These are phyloP conservation scores for Protonibea diacanthus DNA, from an alignment of 2,797 vertebrate genomes.

Conservation along the genomic window DNA sequence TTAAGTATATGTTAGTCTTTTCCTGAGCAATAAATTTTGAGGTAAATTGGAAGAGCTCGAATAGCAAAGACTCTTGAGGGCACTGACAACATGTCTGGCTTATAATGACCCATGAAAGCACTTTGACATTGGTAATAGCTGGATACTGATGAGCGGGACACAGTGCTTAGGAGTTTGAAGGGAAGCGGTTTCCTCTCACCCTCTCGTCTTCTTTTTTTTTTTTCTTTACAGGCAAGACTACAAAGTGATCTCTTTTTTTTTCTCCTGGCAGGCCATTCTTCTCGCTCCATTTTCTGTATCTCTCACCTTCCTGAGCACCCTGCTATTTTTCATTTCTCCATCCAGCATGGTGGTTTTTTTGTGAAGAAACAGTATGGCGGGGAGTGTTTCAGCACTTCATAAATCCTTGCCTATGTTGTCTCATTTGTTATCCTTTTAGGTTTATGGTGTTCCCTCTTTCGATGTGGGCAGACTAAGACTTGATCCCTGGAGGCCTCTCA, in stretches of 20 bases:
- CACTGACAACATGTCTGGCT: slow-evolving; percentile 76
- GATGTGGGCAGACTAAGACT: slow-evolving; percentile 65
- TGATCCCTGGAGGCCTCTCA: slow-evolving; percentile 58
- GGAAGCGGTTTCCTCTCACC: slow-evolving; percentile 53
- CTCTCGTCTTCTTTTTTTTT: not conserved
- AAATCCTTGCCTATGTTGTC: slow-evolving; percentile 76
- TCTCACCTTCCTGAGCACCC: slow-evolving; percentile 65
- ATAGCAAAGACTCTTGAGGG: slow-evolving; percentile 64
- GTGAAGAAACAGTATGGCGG: slow-evolving; percentile 54
- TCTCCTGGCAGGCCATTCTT: slow-evolving; percentile 58
- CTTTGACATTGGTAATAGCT: slow-evolving; percentile 72
- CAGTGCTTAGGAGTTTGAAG: slow-evolving; percentile 48
- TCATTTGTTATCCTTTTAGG: slow-evolving; percentile 78
- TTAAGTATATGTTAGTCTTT: slow-evolving; percentile 77
- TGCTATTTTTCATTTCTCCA: slow-evolving; percentile 72
- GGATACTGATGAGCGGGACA: slow-evolving; percentile 64
- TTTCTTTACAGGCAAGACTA: slow-evolving; percentile 32
- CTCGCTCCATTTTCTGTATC: slow-evolving; percentile 64
- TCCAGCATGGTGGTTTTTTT: slow-evolving; percentile 36
- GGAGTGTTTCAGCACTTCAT: slow-evolving; percentile 79
- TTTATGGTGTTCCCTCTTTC: slow-evolving; percentile 60
- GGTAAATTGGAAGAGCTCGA: slow-evolving; percentile 67
- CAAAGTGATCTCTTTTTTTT: slow-evolving; percentile 17
- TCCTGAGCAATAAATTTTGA: slow-evolving; percentile 79
- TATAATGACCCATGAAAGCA: slow-evolving; percentile 76